Conservation (phyloP, 2,113 vertebrate species). For the Hemicordylus capensis region DNA sequence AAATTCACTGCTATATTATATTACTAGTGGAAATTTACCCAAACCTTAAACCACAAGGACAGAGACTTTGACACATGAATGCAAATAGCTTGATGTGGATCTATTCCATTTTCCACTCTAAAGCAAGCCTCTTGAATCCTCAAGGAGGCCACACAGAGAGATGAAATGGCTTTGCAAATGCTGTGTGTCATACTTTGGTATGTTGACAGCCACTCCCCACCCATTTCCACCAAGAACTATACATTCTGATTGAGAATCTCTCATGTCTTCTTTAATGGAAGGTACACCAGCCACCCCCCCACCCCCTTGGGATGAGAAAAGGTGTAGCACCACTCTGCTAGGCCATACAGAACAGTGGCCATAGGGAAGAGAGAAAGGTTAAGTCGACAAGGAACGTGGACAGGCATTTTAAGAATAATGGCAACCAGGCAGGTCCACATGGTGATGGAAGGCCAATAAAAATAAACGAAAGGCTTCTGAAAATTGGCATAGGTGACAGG, state of each 20-base stretch:
- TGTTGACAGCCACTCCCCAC: not conserved
- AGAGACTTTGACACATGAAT: not conserved
- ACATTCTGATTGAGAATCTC: not conserved
- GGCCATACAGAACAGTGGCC: not conserved
- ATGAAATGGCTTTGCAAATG: not conserved
- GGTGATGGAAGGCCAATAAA: too few relatives aligned
- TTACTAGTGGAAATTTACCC: not conserved
- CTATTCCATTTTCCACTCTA: not conserved
- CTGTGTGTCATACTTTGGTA: not conserved
- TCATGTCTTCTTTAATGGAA: not conserved
- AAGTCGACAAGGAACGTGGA: not conserved
- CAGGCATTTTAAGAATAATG: too few relatives aligned
- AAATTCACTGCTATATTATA: not conserved
- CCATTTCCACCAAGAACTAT: not conserved
- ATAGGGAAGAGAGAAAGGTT: not conserved
- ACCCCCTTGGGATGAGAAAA: not conserved
- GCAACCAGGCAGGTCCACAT: not conserved
- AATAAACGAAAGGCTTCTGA: not conserved
- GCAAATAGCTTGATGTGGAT: not conserved
- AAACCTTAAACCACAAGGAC: not conserved
- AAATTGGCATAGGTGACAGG: not conserved
- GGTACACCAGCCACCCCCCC: not conserved
- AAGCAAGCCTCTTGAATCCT: not conserved
- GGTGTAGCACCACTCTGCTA: not conserved
- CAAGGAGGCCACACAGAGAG: not conserved